A percentile compares a stretch with the other conserved stretches of the same genome.
phyloP scores from a whole-genome alignment of 2,888 invertebrate genomes.

The Phrixothrix hirtus region DNA sequence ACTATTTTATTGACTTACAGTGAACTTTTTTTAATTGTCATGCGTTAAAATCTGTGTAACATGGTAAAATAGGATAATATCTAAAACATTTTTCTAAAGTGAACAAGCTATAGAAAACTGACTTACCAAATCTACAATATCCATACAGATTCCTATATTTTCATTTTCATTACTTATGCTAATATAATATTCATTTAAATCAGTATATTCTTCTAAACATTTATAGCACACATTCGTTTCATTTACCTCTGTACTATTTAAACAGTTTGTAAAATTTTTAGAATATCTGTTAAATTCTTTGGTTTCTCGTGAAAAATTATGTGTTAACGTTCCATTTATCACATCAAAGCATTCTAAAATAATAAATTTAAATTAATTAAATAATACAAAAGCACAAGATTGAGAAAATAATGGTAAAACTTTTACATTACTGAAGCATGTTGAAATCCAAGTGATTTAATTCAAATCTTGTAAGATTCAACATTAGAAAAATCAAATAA shows the following conservation, averaged over 20 bases:
- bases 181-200: slow-evolving; percentile 63
- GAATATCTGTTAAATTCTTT: slow-evolving; percentile 57
- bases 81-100: too few species aligned
- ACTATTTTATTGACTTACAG: too few species aligned
- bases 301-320: slow-evolving; percentile 58
- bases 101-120: not conserved
- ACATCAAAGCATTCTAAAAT: slow-evolving; percentile 63
- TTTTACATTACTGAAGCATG: not conserved
- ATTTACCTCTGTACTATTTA: slow-evolving; percentile 47
- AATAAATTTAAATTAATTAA: not conserved
- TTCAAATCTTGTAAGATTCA: too few species aligned
- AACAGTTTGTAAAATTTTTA: slow-evolving; percentile 57
- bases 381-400: not conserved
- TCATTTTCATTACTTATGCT: slow-evolving; percentile 62
- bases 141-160: slow-evolving; percentile 67
- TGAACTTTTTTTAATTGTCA: too few species aligned
- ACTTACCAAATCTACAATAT: slow-evolving; percentile 68
- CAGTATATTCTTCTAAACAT: slow-evolving; percentile 61
- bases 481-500: too few species aligned
- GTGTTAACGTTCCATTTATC: slow-evolving; percentile 53
- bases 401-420: not conserved
- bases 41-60: too few species aligned
- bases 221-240: slow-evolving; percentile 57
- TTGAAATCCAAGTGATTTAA: too few species aligned
- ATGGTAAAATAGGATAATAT: too few species aligned